Evolutionary conservation across 2,888 invertebrate species (phyloP), one percentile per base, ranked within the genome.

Genomic region (Pecten maximus): DNA sequence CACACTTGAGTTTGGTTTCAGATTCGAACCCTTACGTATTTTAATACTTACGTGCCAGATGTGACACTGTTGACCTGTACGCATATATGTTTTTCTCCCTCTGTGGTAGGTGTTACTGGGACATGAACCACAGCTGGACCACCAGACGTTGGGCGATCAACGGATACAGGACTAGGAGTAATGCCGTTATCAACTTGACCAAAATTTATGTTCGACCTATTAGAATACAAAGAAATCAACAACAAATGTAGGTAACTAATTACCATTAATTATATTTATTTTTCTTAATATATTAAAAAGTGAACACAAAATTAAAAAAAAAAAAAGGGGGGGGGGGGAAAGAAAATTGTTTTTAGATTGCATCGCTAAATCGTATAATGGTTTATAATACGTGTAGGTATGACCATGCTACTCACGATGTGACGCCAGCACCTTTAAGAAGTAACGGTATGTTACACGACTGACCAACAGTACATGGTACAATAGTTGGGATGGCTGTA

Each of bases 111-210:
- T 44, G 88, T 90, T 28, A 91, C n/a, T 16, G 40, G 44, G n/a
- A 90, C 86, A 10, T 88, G 86, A 10, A 90, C 87, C 2, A 88
- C 54, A 6, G 54, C 88, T 3, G 86, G 86, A 60, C 50, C 88
- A 28, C 86, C n/a, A 86, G 87, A 87, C 19, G 88, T 40, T 40
- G 87, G n/a, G 40, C 54, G 88, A 6, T 88, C 60, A 28, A 87
- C 10, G 0, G 39, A n/a, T 0, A 90, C 54, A 54, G 40, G 10
- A 15, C 40, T 23, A 40, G 89, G 86, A 3, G 40, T 88, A 16
- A 90, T 28, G 10, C 91, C 91, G 35, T 87, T 54, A 87, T 91
- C 91, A 35, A 91, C 87, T n/a, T 87, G 86, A 3, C 91, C 91
- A 90, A 88, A 91, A 23, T 90, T 60, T 0, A 90, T 86, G 12